Conservation (phyloP, 2,113 vertebrate genomes). For the Orycteropus afer region DNA sequence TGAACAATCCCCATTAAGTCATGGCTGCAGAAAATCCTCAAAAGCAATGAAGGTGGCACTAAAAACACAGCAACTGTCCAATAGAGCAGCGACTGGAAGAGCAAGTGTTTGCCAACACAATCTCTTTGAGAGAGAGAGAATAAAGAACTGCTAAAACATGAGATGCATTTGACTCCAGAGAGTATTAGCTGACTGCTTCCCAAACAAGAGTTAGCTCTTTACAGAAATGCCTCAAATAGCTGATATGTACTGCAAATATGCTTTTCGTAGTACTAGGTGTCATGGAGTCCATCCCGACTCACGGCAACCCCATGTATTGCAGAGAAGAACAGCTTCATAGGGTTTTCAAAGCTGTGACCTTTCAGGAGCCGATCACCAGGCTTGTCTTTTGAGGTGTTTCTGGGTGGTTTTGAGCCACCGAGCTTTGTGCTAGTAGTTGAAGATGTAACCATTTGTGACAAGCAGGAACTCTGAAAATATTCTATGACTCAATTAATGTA, state of each 20-base stretch:
- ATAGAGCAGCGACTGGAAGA: neutral
- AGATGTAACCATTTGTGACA: neutral
- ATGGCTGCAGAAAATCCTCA: slow-evolving; percentile 20
- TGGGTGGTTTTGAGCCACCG: neutral
- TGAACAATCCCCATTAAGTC: slow-evolving; percentile 14
- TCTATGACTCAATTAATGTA: neutral
- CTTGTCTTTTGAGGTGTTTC: neutral
- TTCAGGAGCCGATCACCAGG: neutral
- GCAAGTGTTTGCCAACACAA: neutral
- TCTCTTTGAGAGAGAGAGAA: neutral
- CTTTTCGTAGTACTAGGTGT: neutral
- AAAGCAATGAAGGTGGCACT: slow-evolving; percentile 3
- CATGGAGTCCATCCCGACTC: neutral
- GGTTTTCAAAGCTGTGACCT: neutral
- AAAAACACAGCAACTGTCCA: slow-evolving; percentile 18
- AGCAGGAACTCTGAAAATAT: neutral
- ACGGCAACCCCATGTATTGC: neutral
- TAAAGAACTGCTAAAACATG: neutral
- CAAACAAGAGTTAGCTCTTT: neutral
- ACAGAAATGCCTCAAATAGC: neutral
- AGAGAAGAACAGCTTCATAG: neutral
- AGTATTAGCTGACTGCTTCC: neutral
- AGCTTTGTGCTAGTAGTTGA: neutral
- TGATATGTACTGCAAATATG: neutral
- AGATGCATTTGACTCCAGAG: neutral